Percentiles rank a stretch among this genome's conserved stretches.
phyloP scores from a whole-genome alignment of 2,888 invertebrate species.

The Pristionchus entomophagus region DNA sequence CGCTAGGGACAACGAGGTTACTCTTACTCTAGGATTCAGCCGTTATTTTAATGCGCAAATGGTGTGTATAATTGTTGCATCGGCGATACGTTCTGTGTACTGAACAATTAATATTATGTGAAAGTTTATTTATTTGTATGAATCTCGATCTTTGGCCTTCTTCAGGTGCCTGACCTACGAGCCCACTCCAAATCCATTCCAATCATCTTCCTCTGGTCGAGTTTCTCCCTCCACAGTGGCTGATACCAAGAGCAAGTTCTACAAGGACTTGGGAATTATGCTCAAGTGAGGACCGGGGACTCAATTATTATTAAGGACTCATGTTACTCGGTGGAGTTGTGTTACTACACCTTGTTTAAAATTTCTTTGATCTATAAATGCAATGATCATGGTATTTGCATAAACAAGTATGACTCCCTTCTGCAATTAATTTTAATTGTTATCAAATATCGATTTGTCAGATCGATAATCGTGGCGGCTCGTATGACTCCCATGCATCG shows the following conservation, averaged over 20 bases:
- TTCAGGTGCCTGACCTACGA: constrained; percentile 48
- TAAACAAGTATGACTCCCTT: no score
- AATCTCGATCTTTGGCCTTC: background rate
- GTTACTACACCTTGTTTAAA: no score
- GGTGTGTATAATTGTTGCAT: no score
- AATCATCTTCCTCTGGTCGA: background rate
- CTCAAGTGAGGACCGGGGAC: constrained; percentile 39
- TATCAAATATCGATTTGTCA: background rate
- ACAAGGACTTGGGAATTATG: constrained; percentile 19
- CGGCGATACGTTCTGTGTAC: no score
- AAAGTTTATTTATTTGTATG: no score
- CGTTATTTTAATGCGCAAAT: no score
- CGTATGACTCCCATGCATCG: constrained; percentile 57
- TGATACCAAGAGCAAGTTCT: constrained; percentile 44
- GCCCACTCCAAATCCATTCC: constrained; percentile 29
- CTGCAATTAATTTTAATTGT: no score
- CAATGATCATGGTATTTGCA: no score
- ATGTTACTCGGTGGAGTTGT: background rate
- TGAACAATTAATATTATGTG: no score
- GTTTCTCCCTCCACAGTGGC: background rate
- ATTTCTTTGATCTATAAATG: no score
- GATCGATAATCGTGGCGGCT: constrained; percentile 47
- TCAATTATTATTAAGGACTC: background rate
- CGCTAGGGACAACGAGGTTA: no score
- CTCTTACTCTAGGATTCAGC: no score